Evolutionary conservation across 2,113 vertebrate species (phyloP).

Genomic region (Ramphastos sulfuratus): DNA sequence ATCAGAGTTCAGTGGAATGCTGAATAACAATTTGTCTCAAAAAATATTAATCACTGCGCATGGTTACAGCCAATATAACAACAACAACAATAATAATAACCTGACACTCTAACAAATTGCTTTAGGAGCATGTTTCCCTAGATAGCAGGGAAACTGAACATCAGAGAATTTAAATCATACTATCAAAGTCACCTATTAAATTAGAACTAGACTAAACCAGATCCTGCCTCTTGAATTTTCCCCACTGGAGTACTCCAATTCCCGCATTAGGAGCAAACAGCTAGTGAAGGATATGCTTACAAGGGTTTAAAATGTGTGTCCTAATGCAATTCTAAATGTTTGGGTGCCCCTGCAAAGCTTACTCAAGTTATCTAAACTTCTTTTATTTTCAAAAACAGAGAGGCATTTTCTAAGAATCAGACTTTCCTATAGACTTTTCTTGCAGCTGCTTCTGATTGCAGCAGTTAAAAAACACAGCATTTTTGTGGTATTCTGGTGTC

Average conservation of each 20-base stretch:
- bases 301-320: not conserved
- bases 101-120: not conserved
- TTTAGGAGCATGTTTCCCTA: not conserved
- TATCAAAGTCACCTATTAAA: not conserved
- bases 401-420: not conserved
- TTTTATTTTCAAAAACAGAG: not conserved
- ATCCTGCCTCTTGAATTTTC: not conserved
- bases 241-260: not conserved
- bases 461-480: not conserved
- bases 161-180: not conserved
- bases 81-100: not conserved
- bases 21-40: not conserved
- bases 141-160: not conserved
- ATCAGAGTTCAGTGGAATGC: not conserved
- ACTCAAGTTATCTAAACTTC: not conserved
- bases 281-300: not conserved
- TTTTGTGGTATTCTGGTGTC: constrained; percentile 45
- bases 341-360: not conserved
- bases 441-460: constrained; percentile 28
- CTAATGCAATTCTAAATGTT: not conserved
- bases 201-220: not conserved
- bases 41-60: not conserved
- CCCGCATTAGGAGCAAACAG: not conserved
- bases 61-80: not conserved
- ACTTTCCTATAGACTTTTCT: not conserved